Percentiles rank a stretch among this genome's conserved stretches.
Conservation (phyloP, 2,113 vertebrate genomes). For the Atherinomorus stipes region DNA sequence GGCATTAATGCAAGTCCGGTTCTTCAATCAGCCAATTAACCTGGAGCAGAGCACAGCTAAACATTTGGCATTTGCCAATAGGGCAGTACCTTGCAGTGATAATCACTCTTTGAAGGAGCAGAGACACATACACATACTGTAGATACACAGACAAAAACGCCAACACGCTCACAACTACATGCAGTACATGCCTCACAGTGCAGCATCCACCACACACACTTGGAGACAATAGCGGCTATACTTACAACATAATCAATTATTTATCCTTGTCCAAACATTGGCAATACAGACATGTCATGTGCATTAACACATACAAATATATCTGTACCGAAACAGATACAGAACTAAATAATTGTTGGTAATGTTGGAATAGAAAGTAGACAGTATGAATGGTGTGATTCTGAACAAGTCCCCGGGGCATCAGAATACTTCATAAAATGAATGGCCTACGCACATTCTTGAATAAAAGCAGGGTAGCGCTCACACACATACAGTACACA, state of each 20-base stretch:
- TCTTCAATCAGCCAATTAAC: slow-evolving; percentile 80
- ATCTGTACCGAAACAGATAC: background rate
- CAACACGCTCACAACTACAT: slow-evolving; percentile 18
- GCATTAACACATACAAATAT: slow-evolving; percentile 36
- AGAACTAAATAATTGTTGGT: slow-evolving; percentile 45
- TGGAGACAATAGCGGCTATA: slow-evolving; percentile 53
- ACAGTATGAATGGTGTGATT: slow-evolving; percentile 64
- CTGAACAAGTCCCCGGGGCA: slow-evolving; percentile 49
- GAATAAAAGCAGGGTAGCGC: slow-evolving; percentile 35
- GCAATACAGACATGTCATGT: slow-evolving; percentile 23
- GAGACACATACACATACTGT: slow-evolving; percentile 23
- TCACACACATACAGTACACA: slow-evolving; percentile 12
- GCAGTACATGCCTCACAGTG: slow-evolving; percentile 7
- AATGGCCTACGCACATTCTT: slow-evolving; percentile 53
- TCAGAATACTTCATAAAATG: slow-evolving; percentile 45
- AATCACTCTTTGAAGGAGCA: slow-evolving; percentile 66
- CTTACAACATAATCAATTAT: slow-evolving; percentile 67
- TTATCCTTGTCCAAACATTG: slow-evolving; percentile 53
- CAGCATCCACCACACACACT: slow-evolving; percentile 58
- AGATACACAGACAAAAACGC: slow-evolving; percentile 23
- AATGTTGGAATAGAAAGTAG: slow-evolving; percentile 42
- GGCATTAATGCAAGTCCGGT: slow-evolving; percentile 64
- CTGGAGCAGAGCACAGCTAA: slow-evolving; percentile 74
- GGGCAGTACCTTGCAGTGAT: slow-evolving; percentile 73
- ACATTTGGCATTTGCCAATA: slow-evolving; percentile 79